Base-by-base conservation (phyloP, 2,797 vertebrate genomes). In the Chanos chanos region DNA sequence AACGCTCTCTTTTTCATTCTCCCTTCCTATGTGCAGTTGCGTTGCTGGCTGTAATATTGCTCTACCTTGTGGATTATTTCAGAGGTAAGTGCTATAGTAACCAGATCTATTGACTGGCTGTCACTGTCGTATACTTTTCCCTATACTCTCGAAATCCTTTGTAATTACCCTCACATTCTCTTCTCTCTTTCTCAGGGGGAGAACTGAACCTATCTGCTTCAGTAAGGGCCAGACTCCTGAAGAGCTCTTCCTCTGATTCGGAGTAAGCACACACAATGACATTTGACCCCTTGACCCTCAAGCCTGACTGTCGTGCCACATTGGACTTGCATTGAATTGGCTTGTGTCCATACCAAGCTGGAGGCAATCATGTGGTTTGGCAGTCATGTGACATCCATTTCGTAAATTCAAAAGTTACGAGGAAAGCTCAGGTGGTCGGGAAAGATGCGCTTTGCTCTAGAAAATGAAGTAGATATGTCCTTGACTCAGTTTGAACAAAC, bases 31-130 rank as follows among this genome's bases (percentile, higher is more conserved):
- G 69, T 68, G 2, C 69, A 98, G 97, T 94, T 81, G 88, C 94
- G 0, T 81, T 99, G 54, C 80, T 98, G 0, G 89, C 91, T 1
- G 93, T 91, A 66, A 89, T 97, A 64, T 72, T 83, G 76, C 88
- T 99, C 53, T 98, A 96, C 73, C 88, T 98, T 65, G 91, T 94
- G 72, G 86, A 99, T 73, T 88, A 84, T 66, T 56, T 92, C 56
- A 83, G 56, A 84, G 93, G 97, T 99, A 82, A 85, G 78, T 61
- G 59, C 13, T 13, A 28, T n/a, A 48, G n/a, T n/a, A 5, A 36
- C 31, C 15, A 21, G n/a, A 18, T 48, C 19, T 16, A 5, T 16
- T 6, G 3, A 9, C n/a, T n/a, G n/a, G 10, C 8, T 41, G 3
- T 36, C 3, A 19, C 2, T 4, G 1, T 37, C 2, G 30, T 3